These are phyloP conservation scores for Euproctis similis DNA, from an alignment of 2,888 invertebrate genomes.

Conservation along the genomic window DNA sequence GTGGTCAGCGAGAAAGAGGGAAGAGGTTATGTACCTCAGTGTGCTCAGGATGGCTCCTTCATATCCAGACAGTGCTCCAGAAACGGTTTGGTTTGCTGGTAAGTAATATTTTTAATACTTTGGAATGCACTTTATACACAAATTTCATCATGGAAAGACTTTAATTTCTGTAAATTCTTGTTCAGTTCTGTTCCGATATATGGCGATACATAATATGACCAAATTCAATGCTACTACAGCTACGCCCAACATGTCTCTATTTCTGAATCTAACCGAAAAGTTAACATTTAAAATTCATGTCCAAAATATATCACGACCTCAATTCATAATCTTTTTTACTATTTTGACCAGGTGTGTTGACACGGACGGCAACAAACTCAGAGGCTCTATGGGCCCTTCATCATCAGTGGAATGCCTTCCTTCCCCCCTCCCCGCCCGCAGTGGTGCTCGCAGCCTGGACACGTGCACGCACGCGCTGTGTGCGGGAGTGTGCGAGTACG, in stretches of 20 bases:
- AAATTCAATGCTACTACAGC: too few relatives aligned
- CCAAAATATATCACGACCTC: too few relatives aligned
- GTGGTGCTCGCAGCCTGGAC: slow-evolving; percentile 69
- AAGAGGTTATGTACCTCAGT: slow-evolving; percentile 89
- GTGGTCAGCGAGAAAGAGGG: slow-evolving; percentile 87
- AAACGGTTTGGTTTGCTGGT: slow-evolving; percentile 90
- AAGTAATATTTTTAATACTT: slow-evolving; percentile 13
- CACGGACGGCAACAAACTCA: slow-evolving; percentile 83
- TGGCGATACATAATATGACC: too few relatives aligned
- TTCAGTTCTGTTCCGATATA: too few relatives aligned
- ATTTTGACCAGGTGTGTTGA: slow-evolving; percentile 79
- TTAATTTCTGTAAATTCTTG: too few relatives aligned
- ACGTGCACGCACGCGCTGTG: slow-evolving; percentile 83
- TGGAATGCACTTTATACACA: too few relatives aligned
- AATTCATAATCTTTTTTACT: too few relatives aligned
- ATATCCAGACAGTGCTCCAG: slow-evolving; percentile 86
- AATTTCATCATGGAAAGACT: too few relatives aligned
- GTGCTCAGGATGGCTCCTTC: slow-evolving; percentile 82
- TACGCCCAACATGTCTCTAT: too few relatives aligned
- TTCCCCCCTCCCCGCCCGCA: slow-evolving; percentile 44
- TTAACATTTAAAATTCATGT: too few relatives aligned
- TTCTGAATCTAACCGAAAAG: too few relatives aligned
- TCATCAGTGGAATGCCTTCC: slow-evolving; percentile 79
- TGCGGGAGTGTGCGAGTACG: slow-evolving; percentile 89
- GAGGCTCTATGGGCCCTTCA: slow-evolving; percentile 87